phyloP scores from a whole-genome alignment of 2,797 vertebrate species.

The Paramormyrops hopkinsi region DNA sequence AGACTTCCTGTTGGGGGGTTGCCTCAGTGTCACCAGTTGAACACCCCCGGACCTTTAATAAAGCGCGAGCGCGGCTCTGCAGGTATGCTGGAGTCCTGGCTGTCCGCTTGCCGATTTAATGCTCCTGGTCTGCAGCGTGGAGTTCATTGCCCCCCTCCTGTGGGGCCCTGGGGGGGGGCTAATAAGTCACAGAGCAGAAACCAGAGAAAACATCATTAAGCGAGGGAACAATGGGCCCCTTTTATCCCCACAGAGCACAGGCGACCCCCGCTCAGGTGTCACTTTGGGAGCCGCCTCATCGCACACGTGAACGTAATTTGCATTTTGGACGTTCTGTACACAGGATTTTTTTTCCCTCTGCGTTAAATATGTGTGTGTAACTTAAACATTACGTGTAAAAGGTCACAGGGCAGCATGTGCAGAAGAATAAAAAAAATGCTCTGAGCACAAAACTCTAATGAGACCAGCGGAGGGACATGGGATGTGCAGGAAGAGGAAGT shows the following conservation, averaged over 20 bases:
- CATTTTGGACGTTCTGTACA: constrained; percentile 28
- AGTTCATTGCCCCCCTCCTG: neutral
- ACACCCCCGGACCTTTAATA: neutral
- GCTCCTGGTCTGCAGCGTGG: neutral
- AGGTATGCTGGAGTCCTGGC: neutral
- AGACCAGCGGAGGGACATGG: neutral
- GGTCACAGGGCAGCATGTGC: neutral
- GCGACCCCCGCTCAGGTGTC: constrained; percentile 18
- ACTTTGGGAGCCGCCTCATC: constrained; percentile 38
- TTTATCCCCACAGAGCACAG: constrained; percentile 16
- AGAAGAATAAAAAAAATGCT: neutral
- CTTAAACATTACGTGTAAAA: constrained; percentile 6
- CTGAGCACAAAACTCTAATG: neutral
- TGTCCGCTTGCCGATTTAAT: neutral
- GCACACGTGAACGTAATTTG: constrained; percentile 29
- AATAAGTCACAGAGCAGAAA: constrained; percentile 25
- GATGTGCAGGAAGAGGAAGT: neutral
- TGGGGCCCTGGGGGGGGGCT: neutral
- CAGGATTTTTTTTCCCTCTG: constrained; percentile 17
- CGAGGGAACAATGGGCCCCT: constrained; percentile 11
- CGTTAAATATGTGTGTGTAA: constrained; percentile 37
- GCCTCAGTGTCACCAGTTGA: neutral
- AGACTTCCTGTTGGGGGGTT: neutral
- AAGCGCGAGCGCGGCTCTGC: neutral
- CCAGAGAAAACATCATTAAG: constrained; percentile 2